Conservation (phyloP, 2,888 invertebrate genomes). For the Agelastica alni region DNA sequence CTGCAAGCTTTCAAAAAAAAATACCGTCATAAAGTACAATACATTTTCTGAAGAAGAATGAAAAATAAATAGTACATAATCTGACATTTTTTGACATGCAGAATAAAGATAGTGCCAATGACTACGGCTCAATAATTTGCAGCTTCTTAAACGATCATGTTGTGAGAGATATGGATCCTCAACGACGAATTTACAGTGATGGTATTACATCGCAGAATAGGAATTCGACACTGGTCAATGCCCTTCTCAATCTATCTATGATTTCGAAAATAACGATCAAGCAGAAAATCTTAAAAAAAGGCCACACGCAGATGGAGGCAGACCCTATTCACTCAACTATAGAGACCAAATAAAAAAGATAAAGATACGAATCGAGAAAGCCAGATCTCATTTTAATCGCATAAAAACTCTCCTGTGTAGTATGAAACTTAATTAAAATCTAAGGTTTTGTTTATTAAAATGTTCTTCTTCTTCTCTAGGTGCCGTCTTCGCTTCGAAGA, state of each 20-base stretch:
- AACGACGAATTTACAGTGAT: neutral
- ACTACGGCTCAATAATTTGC: slow-evolving; percentile 20
- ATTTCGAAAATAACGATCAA: neutral
- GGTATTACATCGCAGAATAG: neutral
- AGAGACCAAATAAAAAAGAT: too few relatives aligned
- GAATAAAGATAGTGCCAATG: slow-evolving; percentile 3
- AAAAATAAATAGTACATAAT: slow-evolving; percentile 25
- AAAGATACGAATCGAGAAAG: too few relatives aligned
- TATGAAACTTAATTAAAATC: too few relatives aligned
- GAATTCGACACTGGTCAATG: neutral
- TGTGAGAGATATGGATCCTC: neutral
- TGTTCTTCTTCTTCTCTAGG: too few relatives aligned
- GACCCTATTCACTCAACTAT: neutral
- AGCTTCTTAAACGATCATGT: neutral
- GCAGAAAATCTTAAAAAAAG: neutral
- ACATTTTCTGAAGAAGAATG: neutral
- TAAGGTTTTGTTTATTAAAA: too few relatives aligned
- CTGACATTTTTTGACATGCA: slow-evolving; percentile 4
- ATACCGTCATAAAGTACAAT: neutral
- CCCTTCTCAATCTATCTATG: neutral
- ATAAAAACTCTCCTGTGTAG: too few relatives aligned
- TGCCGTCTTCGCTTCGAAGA: too few relatives aligned
- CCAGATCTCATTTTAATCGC: too few relatives aligned
- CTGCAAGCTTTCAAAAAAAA: neutral
- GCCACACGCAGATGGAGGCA: neutral